Percentiles rank a stretch among this genome's conserved stretches.
Conservation (phyloP, 2,113 vertebrate species). For the Notarius quadriscutis region DNA sequence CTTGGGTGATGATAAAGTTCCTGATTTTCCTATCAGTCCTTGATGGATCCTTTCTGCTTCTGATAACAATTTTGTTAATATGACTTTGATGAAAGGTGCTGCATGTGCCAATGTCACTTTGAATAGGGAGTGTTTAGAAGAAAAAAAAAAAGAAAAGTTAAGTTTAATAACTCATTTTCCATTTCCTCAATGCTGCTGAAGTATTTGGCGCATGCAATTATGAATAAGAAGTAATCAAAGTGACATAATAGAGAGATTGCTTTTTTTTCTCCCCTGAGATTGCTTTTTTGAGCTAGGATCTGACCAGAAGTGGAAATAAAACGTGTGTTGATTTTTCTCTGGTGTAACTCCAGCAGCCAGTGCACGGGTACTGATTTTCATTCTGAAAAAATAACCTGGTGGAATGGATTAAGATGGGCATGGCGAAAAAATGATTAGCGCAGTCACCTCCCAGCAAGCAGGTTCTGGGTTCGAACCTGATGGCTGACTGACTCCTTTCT, state of each 20-base stretch:
- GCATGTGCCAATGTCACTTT: conserved; percentile 3
- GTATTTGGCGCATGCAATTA: background rate
- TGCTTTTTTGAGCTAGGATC: background rate
- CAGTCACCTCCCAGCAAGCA: too few relatives aligned
- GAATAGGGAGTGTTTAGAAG: background rate
- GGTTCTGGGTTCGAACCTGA: too few relatives aligned
- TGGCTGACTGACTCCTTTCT: too few relatives aligned
- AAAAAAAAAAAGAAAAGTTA: background rate
- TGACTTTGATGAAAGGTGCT: conserved; percentile 4
- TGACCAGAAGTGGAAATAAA: conserved; percentile 1
- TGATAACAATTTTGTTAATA: background rate
- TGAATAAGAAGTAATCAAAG: background rate
- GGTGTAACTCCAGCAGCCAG: background rate
- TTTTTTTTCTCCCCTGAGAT: background rate
- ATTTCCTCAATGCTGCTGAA: background rate
- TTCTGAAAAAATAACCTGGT: background rate
- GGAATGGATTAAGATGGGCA: background rate
- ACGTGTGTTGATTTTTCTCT: too few relatives aligned
- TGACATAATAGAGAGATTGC: background rate
- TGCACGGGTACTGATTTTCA: background rate
- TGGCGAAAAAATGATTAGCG: background rate
- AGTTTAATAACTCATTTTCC: background rate
- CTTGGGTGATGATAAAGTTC: background rate
- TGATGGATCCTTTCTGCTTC: background rate
- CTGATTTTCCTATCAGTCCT: conserved; percentile 17